These are phyloP conservation scores for Halesus radiatus DNA, from an alignment of 1,140 invertebrate species.

Conservation along the genomic window DNA sequence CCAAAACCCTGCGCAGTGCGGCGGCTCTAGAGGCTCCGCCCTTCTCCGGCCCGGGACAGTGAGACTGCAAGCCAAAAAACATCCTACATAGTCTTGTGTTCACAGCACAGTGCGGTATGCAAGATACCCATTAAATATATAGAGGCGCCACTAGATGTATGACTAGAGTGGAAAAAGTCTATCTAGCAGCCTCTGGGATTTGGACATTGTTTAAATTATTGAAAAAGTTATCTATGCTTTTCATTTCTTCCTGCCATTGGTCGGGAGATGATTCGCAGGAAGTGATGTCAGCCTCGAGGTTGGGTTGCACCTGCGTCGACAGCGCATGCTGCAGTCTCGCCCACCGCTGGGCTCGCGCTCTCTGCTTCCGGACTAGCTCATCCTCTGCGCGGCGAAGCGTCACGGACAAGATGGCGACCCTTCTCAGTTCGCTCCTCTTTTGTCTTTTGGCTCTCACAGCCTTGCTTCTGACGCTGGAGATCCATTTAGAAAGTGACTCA, in stretches of 20 bases:
- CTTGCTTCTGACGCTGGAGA: slow-evolving; percentile 49
- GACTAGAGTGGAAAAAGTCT: slow-evolving; percentile 15
- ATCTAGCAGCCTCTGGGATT: slow-evolving; percentile 39
- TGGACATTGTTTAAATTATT: slow-evolving; percentile 47
- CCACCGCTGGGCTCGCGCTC: slow-evolving; percentile 47
- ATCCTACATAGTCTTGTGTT: slow-evolving; percentile 50
- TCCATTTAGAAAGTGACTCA: slow-evolving; percentile 50
- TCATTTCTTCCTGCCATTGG: slow-evolving; percentile 37
- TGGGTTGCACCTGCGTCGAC: not conserved
- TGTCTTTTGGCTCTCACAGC: slow-evolving; percentile 15
- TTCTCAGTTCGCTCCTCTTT: slow-evolving; percentile 42
- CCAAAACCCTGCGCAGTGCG: not conserved
- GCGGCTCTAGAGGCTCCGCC: not conserved
- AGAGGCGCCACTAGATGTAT: not conserved
- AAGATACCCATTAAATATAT: slow-evolving; percentile 14
- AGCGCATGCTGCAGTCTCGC: slow-evolving; percentile 34
- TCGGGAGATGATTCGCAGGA: not conserved
- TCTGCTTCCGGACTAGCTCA: slow-evolving; percentile 45
- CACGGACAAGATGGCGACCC: slow-evolving; percentile 39
- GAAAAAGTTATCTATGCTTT: slow-evolving; percentile 52
- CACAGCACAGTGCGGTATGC: slow-evolving; percentile 17
- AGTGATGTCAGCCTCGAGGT: not conserved
- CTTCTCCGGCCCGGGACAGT: slow-evolving; percentile 16
- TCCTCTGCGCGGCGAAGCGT: slow-evolving; percentile 45
- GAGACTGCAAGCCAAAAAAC: slow-evolving; percentile 55